Percentiles rank a stretch among this genome's conserved stretches.
Evolutionary conservation across 1,140 invertebrate genomes (phyloP).

Genomic region (Drosophila arawakana): DNA sequence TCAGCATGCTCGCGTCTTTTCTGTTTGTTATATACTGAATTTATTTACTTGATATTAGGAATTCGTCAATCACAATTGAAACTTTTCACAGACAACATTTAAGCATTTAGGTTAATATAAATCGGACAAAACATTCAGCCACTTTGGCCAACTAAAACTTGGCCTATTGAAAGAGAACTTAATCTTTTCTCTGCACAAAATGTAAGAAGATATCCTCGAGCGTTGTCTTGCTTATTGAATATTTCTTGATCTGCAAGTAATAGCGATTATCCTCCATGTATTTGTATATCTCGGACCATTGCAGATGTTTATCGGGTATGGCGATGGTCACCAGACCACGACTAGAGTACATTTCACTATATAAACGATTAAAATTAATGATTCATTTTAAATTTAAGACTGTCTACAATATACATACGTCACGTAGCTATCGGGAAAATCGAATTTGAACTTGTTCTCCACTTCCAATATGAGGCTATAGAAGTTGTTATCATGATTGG

Average conservation of each 20-base stretch:
- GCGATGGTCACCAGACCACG: constrained; percentile 45
- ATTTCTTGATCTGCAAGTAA: constrained; percentile 47
- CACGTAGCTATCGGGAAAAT: constrained; percentile 43
- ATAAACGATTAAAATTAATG: not conserved
- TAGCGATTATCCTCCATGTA: constrained; percentile 40
- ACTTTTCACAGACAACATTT: not conserved
- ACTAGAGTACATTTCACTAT: constrained; percentile 30
- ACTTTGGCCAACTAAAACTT: no score
- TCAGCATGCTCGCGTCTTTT: no score
- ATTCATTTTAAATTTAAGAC: not conserved
- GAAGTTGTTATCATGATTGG: not conserved
- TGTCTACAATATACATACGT: constrained; percentile 25
- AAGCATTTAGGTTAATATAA: not conserved
- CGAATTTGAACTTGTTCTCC: constrained; percentile 1
- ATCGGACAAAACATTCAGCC: not conserved
- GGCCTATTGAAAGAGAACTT: not conserved
- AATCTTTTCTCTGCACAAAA: constrained; percentile 15
- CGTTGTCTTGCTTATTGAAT: constrained; percentile 52
- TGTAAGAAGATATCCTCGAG: constrained; percentile 64
- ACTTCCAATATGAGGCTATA: not conserved
- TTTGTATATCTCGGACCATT: constrained; percentile 46
- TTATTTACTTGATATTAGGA: not conserved
- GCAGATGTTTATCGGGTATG: constrained; percentile 41
- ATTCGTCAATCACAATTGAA: not conserved
- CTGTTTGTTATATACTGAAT: not conserved